phyloP scores from a whole-genome alignment of 1,140 invertebrate genomes.

The Contarinia nasturtii region DNA sequence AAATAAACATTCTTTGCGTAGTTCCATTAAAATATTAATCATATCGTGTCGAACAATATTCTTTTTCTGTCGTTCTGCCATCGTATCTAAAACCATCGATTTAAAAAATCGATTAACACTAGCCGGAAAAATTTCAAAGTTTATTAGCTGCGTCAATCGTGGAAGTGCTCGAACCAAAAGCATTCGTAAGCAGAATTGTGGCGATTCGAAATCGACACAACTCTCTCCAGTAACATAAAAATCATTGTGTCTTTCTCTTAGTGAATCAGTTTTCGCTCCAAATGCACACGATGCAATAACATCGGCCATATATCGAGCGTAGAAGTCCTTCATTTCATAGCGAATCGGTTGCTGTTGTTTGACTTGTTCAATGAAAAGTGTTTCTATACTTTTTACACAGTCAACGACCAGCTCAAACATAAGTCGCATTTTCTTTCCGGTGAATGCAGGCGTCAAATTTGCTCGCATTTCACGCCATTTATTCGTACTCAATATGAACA shows the following conservation, averaged over 20 bases:
- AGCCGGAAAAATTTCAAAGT: conserved; percentile 1
- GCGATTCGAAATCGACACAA: conserved; percentile 6
- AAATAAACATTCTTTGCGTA: conserved; percentile 9
- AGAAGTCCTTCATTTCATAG: conserved; percentile 18
- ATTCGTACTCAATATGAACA: conserved; percentile 27
- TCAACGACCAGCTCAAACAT: conserved; percentile 15
- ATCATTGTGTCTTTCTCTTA: conserved; percentile 23
- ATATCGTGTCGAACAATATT: conserved; percentile 29
- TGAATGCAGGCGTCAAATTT: conserved; percentile 18
- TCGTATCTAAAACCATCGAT: conserved; percentile 24
- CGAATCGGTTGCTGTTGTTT: background rate
- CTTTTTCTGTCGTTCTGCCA: conserved; percentile 26
- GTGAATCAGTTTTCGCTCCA: conserved; percentile 23
- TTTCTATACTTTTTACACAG: conserved; percentile 6
- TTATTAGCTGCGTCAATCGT: background rate
- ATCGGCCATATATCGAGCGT: conserved; percentile 24
- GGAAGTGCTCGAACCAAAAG: background rate
- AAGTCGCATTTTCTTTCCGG: conserved; percentile 17
- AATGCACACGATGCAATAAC: conserved; percentile 26
- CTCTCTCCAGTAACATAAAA: conserved; percentile 24
- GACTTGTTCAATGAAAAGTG: background rate
- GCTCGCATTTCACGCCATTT: conserved; percentile 28
- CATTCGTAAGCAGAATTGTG: background rate
- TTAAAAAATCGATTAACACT: conserved; percentile 16
- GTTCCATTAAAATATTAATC: conserved; percentile 31